Base-by-base conservation (phyloP, 2,888 invertebrate species). In the Nomada ruficornis region DNA sequence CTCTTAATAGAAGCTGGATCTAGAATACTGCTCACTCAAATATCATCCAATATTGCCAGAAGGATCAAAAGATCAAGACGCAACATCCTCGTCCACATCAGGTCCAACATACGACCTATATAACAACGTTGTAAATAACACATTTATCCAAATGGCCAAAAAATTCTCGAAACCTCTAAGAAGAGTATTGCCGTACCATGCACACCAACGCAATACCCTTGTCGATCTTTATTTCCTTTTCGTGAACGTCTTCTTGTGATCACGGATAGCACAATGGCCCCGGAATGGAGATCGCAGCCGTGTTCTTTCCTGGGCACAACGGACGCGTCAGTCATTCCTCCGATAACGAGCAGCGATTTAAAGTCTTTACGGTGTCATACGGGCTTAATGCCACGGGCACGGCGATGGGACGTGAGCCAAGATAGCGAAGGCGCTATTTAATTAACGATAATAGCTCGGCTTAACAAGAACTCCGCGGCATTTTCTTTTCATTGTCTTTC, bases 401-500 rank as follows among this genome's bases (percentile, higher is more conserved):
- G 87, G 81, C 80, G 80, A 67, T 72, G 74, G 62, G 84, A 85
- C 82, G 86, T 80, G 88, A 85, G 84, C 71, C 68, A 69, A 87
- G 89, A 90, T 88, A 90, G 84, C 86, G 77, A 80, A 85, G 85
- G 83, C 86, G 89, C 89, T 91, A 89, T 91, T 90, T 91, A 91
- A 91, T 91, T 91, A 91, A 91, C 86, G 89, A 89, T 89, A 90
- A 91, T 89, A 86, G 90, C 89, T 83, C 80, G 78, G 85, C 82
- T 85, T 89, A 90, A 91, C 90, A 84, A 90, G 89, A 89, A 80
- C 85, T 86, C 80, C 79, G 84, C 85, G 88, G 78, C 82, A 80
- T 88, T 87, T 89, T 88, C 88, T 90, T 88, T 90, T 91, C 89
- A 90, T 91, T 90, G 90, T 91, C 88, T 89, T 86, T 85, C 90